phyloP scores from a whole-genome alignment of 35 echinoderm and acorn worm species.

The Stichopus chloronotus region DNA sequence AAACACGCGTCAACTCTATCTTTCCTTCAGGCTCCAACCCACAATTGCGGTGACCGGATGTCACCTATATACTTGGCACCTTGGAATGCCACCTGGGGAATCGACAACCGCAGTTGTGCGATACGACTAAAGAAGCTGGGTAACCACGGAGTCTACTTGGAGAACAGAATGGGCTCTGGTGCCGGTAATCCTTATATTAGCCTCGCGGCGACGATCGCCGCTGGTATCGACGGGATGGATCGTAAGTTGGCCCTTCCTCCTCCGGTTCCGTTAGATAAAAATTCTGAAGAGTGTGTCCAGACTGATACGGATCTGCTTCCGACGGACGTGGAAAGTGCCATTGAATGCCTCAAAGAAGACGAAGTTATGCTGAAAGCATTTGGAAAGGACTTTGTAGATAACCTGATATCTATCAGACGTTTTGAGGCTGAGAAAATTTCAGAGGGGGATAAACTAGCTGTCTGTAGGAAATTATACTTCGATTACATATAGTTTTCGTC shows the following conservation, averaged over 20 bases:
- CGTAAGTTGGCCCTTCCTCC: conserved; percentile 46
- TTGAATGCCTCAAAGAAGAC: not conserved
- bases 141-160: conserved; percentile 55
- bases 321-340: conserved; percentile 20
- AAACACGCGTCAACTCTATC: conserved; percentile 68
- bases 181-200: conserved; percentile 56
- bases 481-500: not conserved
- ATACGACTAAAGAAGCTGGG: conserved; percentile 59
- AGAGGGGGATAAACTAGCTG: not conserved
- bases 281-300: not conserved
- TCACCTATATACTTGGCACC: conserved; percentile 41
- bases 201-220: conserved; percentile 63
- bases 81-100: conserved; percentile 70
- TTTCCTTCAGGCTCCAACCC: conserved; percentile 68
- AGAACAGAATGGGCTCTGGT: conserved; percentile 57
- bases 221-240: conserved; percentile 64
- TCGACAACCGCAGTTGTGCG: conserved; percentile 80
- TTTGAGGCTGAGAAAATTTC: not conserved
- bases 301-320: not conserved
- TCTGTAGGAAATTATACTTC: not conserved
- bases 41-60: conserved; percentile 69
- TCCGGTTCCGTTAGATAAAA: not conserved
- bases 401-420: not conserved
- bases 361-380: conserved; percentile 20
- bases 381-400: conserved; percentile 51